Percentiles rank a stretch among this genome's conserved stretches.
Conservation (phyloP, 2,113 vertebrate genomes). For the Empidonax alnorum region DNA sequence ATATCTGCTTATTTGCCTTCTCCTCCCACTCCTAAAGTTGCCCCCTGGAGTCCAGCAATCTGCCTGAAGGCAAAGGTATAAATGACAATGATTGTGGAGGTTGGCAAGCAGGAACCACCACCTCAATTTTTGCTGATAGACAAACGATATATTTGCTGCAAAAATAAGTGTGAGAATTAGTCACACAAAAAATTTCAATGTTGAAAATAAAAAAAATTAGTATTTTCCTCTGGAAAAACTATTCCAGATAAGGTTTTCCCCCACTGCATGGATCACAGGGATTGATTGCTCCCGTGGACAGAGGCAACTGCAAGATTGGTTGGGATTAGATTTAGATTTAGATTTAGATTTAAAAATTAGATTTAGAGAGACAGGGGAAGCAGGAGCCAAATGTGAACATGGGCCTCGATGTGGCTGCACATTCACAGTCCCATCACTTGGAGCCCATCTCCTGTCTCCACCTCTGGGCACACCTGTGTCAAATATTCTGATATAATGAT, state of each 20-base stretch:
- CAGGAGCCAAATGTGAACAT: not conserved
- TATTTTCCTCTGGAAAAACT: not conserved
- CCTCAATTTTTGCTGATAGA: not conserved
- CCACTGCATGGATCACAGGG: not conserved
- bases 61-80: not conserved
- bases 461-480: not conserved
- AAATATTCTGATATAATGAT: not conserved
- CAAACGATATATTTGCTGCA: not conserved
- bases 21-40: not conserved
- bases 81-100: not conserved
- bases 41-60: not conserved
- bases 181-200: not conserved
- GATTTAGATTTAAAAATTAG: not conserved
- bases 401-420: not conserved
- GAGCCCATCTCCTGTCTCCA: not conserved
- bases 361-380: not conserved
- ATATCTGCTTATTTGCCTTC: not conserved
- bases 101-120: not conserved
- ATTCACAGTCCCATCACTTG: rapidly evolving
- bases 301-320: not conserved
- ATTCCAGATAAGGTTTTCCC: not conserved
- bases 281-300: not conserved
- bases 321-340: not conserved
- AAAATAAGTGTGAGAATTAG: not conserved
- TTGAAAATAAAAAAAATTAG: not conserved